A percentile compares a stretch with the other conserved stretches of the same genome.
These are phyloP conservation scores for Macropodus opercularis DNA, from an alignment of 2,797 vertebrate genomes.

Conservation along the genomic window DNA sequence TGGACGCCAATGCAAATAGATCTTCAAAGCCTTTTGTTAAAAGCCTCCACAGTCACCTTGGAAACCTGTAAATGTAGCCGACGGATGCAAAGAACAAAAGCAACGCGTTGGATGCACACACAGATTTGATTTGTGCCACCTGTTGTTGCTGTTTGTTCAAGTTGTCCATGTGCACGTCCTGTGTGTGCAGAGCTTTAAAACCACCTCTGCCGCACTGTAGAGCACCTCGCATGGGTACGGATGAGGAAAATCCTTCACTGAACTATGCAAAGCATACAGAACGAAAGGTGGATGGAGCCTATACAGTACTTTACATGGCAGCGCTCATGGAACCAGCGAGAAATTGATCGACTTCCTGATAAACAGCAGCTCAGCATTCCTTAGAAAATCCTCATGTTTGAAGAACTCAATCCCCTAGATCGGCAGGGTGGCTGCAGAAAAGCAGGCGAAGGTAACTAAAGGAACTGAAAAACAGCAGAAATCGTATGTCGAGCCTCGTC, in stretches of 20 bases:
- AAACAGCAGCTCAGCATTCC: conserved; percentile 30
- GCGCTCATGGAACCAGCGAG: background rate
- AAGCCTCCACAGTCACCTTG: background rate
- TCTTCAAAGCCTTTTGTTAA: background rate
- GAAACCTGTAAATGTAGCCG: background rate
- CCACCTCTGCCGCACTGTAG: background rate
- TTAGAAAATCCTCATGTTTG: conserved; percentile 36
- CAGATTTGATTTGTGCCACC: conserved; percentile 27
- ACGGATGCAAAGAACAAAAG: conserved; percentile 8
- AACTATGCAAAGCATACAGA: background rate
- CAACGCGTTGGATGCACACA: background rate
- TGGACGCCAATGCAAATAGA: background rate
- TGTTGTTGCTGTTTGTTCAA: conserved; percentile 55
- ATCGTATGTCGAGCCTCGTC: background rate
- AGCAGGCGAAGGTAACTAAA: background rate
- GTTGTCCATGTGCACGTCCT: conserved; percentile 49
- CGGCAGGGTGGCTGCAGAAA: background rate
- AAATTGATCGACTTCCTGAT: conserved; percentile 46
- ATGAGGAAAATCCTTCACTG: conserved; percentile 6
- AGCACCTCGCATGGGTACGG: background rate
- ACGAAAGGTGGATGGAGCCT: conserved; percentile 13
- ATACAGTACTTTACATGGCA: conserved; percentile 11
- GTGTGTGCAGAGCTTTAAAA: conserved; percentile 15
- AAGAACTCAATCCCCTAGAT: conserved; percentile 17
- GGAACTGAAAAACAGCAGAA: background rate